Evolutionary conservation across 2,797 vertebrate species (phyloP).

Genomic region (Loriculus beryllinus): DNA sequence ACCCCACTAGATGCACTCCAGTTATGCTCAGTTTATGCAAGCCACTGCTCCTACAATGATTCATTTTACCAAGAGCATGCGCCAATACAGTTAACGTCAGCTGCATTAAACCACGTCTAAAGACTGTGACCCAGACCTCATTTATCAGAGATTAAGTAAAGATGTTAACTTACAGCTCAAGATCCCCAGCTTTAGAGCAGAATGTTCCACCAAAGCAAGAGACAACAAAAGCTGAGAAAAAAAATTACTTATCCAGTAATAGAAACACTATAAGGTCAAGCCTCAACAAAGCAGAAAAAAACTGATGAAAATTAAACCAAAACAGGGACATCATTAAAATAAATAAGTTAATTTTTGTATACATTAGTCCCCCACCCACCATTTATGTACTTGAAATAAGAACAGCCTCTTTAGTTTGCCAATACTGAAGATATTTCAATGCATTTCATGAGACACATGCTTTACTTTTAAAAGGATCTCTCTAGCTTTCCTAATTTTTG

Average conservation of each 20-base stretch:
- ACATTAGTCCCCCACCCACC: not conserved
- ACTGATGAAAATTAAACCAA: not conserved
- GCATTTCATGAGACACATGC: not conserved
- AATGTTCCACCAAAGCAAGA: not conserved
- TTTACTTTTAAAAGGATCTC: not conserved
- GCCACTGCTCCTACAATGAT: not conserved
- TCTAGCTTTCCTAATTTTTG: not conserved
- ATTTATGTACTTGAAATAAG: not conserved
- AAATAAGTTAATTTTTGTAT: not conserved
- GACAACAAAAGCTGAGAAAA: not conserved
- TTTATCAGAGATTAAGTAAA: conserved; percentile 55
- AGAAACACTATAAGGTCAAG: not conserved
- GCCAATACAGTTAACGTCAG: conserved; percentile 43
- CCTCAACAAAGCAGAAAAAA: not conserved
- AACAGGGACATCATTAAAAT: not conserved
- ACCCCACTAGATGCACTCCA: not conserved
- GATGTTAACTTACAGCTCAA: conserved; percentile 30
- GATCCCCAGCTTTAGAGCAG: not conserved
- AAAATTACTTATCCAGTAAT: not conserved
- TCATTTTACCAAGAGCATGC: not conserved
- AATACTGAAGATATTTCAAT: not conserved
- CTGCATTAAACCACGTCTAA: conserved; percentile 54
- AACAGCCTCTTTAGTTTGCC: not conserved
- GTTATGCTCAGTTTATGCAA: not conserved
- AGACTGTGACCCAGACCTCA: conserved; percentile 38